Conservation (phyloP, 2,113 vertebrate species). For the Pseudorhombus dupliciocellatus region DNA sequence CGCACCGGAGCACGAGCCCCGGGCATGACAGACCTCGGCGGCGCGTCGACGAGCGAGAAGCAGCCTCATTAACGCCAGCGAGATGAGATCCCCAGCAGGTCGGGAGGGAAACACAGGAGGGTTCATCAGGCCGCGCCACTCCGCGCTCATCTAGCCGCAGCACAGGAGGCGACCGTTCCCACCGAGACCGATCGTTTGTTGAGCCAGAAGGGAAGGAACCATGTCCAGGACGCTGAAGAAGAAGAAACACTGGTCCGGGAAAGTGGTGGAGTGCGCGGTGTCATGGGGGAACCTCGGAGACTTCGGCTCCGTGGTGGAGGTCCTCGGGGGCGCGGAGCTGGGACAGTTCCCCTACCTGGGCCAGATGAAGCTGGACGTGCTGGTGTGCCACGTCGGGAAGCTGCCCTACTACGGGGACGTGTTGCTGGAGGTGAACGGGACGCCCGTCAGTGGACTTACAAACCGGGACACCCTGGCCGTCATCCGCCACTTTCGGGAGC, state of each 20-base stretch:
- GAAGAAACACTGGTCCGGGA: slow-evolving; percentile 94
- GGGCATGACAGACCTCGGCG: slow-evolving; percentile 51
- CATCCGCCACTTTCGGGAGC: slow-evolving; percentile 94
- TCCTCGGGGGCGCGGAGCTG: slow-evolving; percentile 90
- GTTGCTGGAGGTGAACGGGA: slow-evolving; percentile 95
- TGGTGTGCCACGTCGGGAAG: slow-evolving; percentile 88
- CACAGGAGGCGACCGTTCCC: slow-evolving; percentile 5
- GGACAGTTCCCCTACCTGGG: slow-evolving; percentile 94
- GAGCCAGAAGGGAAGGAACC: slow-evolving; percentile 39
- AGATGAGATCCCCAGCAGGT: slow-evolving; percentile 59
- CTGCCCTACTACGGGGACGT: slow-evolving; percentile 90
- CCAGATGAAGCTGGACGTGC: slow-evolving; percentile 84
- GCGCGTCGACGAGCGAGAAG: slow-evolving; percentile 15
- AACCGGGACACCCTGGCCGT: slow-evolving; percentile 94
- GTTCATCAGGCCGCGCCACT: slow-evolving; percentile 53
- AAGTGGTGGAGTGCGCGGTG: slow-evolving; percentile 93
- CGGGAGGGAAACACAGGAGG: slow-evolving; percentile 56
- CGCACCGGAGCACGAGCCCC: slow-evolving; percentile 25
- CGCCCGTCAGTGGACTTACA: slow-evolving; percentile 95
- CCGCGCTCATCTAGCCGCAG: slow-evolving; percentile 41
- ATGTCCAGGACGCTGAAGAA: slow-evolving; percentile 97
- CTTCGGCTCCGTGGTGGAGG: slow-evolving; percentile 85
- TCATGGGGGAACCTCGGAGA: slow-evolving; percentile 87
- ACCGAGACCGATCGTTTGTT: slow-evolving; percentile 12
- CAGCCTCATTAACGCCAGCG: slow-evolving; percentile 35